A percentile compares a stretch with the other conserved stretches of the same genome.
phyloP scores from a whole-genome alignment of 2,113 vertebrate genomes.

The Sinocyclocheilus grahami region DNA sequence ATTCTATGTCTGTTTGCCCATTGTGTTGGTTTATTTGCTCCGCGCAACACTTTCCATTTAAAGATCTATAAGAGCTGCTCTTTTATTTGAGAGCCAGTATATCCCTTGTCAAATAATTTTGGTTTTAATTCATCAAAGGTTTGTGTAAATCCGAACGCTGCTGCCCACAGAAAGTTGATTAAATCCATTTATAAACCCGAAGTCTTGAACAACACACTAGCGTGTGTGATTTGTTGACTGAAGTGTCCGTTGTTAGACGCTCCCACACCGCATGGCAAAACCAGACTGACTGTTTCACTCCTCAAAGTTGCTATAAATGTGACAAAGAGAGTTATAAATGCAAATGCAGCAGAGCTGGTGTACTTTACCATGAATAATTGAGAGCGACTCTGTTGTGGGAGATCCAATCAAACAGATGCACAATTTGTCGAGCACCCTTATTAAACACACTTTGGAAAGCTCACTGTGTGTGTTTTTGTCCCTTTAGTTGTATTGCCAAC shows the following conservation, averaged over 20 bases:
- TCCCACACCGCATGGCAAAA: not conserved
- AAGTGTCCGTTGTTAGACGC: not conserved
- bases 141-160: slow-evolving; percentile 34
- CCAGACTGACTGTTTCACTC: not conserved
- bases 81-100: slow-evolving; percentile 39
- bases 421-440: not conserved
- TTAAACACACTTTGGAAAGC: not conserved
- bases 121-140: slow-evolving; percentile 60
- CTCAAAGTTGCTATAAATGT: slow-evolving; percentile 12
- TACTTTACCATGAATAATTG: slow-evolving; percentile 1
- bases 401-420: slow-evolving; percentile 11
- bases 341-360: slow-evolving; percentile 35
- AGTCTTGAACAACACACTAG: not conserved
- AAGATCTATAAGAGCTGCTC: slow-evolving; percentile 18
- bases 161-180: slow-evolving; percentile 50
- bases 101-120: slow-evolving; percentile 58
- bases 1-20: not conserved
- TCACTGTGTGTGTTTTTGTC: not conserved
- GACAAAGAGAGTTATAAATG: slow-evolving; percentile 33
- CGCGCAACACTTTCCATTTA: slow-evolving; percentile 17
- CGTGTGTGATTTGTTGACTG: no score
- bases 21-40: not conserved
- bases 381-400: not conserved
- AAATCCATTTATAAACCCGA: slow-evolving; percentile 52
- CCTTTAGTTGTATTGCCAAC: not conserved